phyloP scores from a whole-genome alignment of 2,888 invertebrate genomes.

The Limnephilus rhombicus region DNA sequence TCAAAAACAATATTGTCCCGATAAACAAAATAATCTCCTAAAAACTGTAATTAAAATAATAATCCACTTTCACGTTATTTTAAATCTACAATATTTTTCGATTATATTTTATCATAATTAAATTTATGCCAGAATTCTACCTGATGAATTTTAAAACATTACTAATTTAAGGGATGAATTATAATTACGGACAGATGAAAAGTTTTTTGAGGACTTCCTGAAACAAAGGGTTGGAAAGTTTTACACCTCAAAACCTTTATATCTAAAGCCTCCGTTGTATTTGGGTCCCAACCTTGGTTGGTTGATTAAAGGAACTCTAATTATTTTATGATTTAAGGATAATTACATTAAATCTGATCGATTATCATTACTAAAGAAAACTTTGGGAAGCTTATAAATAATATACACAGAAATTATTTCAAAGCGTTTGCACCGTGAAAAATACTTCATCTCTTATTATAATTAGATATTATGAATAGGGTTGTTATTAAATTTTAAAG shows the following conservation, averaged over 20 bases:
- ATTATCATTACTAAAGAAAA: neutral
- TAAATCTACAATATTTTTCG: neutral
- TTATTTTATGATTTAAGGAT: conserved; percentile 29
- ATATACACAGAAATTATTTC: neutral
- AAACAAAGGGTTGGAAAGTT: conserved; percentile 40
- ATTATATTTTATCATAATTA: neutral
- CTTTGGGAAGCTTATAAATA: neutral
- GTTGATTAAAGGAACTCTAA: conserved; percentile 52
- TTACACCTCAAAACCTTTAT: conserved; percentile 16
- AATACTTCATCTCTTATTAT: neutral
- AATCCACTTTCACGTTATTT: neutral
- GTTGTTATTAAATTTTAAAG: no score
- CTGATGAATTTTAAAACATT: neutral
- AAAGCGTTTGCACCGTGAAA: neutral
- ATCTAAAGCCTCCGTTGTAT: neutral
- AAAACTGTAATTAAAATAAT: neutral
- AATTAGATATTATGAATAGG: no score
- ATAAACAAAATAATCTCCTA: no score
- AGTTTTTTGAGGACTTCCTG: conserved; percentile 34
- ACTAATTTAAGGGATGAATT: conserved; percentile 2
- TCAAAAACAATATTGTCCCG: no score
- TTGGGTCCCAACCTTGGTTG: conserved; percentile 8
- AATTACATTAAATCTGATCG: neutral
- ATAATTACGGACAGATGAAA: neutral
- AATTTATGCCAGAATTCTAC: neutral